phyloP scores from a whole-genome alignment of 2,888 invertebrate species.

The Meteorus colon region DNA sequence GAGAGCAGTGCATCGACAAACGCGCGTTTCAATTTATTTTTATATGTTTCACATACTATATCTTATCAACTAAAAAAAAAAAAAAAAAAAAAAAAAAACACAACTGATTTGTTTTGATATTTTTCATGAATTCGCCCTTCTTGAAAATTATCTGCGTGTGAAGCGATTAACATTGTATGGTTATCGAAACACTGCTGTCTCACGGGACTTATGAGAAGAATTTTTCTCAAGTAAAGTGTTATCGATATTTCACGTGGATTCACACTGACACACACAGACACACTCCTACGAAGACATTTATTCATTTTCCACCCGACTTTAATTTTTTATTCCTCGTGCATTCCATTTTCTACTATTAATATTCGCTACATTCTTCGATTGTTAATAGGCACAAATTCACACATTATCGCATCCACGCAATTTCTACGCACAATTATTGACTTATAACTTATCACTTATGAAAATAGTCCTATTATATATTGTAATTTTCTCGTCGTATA shows the following conservation, averaged over 20 bases:
- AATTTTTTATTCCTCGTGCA: conserved; percentile 32
- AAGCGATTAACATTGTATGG: not conserved
- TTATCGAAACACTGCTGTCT: conserved; percentile 26
- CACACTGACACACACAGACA: not conserved
- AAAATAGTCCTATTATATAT: conserved; percentile 70
- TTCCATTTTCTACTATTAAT: conserved; percentile 3
- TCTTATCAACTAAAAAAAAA: not conserved
- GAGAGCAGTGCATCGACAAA: conserved; percentile 23
- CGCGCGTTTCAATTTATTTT: not conserved
- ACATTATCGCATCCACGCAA: conserved; percentile 38
- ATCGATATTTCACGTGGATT: not conserved
- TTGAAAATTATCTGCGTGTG: not conserved
- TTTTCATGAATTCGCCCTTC: not conserved
- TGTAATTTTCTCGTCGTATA: conserved; percentile 56
- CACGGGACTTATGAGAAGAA: conserved; percentile 6
- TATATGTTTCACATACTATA: not conserved
- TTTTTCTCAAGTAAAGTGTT: not conserved
- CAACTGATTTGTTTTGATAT: not conserved
- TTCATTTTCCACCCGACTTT: conserved; percentile 11
- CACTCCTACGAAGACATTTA: not conserved
- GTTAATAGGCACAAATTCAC: conserved; percentile 37
- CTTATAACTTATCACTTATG: conserved; percentile 71
- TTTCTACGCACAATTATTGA: conserved; percentile 67
- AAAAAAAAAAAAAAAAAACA: too few species aligned
- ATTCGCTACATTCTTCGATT: conserved; percentile 32